Conservation (phyloP, 1,140 invertebrate species). For the Batillaria attramentaria region DNA sequence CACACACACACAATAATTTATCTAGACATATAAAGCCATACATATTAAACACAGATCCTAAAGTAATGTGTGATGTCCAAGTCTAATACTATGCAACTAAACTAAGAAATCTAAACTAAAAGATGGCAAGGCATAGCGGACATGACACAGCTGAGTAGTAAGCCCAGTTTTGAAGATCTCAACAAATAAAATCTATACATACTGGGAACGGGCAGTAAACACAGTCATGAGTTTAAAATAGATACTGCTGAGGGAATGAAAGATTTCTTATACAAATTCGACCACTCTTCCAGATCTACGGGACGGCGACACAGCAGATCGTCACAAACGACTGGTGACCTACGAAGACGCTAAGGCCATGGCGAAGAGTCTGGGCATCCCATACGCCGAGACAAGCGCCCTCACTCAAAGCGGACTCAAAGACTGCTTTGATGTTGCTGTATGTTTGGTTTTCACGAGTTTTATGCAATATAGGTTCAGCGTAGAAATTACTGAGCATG, state of each 20-base stretch:
- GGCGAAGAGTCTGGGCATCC: conserved; percentile 44
- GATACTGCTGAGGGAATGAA: no score
- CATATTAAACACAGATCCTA: not conserved
- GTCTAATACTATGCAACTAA: no score
- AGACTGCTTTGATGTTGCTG: conserved; percentile 59
- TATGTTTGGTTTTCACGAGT: conserved; percentile 42
- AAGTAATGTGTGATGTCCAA: not conserved
- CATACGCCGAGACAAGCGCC: conserved; percentile 60
- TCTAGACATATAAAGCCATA: not conserved
- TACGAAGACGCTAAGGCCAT: conserved; percentile 79
- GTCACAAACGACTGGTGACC: conserved; percentile 83
- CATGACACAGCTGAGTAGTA: no score
- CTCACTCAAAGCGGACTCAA: conserved; percentile 79
- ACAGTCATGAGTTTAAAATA: no score
- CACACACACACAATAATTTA: not conserved
- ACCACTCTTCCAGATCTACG: conserved; percentile 82
- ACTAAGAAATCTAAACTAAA: no score
- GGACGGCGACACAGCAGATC: conserved; percentile 81
- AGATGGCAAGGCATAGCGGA: no score
- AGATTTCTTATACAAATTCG: no score
- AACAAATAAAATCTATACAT: no score
- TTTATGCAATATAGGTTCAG: not conserved
- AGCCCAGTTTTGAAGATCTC: no score
- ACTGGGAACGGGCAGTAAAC: no score
- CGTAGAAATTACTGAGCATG: not conserved